Percentiles rank a stretch among this genome's conserved stretches.
These are phyloP conservation scores for Aphis craccivora DNA, from an alignment of 1,140 invertebrate genomes.

Conservation along the genomic window DNA sequence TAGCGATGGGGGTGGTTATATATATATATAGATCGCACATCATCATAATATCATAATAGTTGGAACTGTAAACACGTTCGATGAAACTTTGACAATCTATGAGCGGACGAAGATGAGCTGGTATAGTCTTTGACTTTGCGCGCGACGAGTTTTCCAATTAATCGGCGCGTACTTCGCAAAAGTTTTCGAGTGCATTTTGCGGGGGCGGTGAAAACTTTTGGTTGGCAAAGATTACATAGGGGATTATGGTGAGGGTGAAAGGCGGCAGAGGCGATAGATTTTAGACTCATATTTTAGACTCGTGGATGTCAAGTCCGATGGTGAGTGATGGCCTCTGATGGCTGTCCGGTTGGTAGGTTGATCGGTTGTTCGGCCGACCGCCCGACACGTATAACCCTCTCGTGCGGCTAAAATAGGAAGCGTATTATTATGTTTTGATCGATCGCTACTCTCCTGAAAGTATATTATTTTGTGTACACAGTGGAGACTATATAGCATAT, in stretches of 20 bases:
- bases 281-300: conserved; percentile 17
- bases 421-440: not conserved
- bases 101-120: not conserved
- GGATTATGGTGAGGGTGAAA: not conserved
- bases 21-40: not conserved
- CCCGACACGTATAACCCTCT: not conserved
- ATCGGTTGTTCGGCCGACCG: not conserved
- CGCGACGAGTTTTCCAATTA: conserved; percentile 7
- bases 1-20: not conserved
- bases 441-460: not conserved
- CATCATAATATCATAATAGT: not conserved
- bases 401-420: not conserved
- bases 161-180: not conserved
- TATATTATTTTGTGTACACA: not conserved
- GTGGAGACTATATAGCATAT: not conserved
- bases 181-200: not conserved
- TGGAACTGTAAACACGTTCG: not conserved
- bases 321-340: not conserved
- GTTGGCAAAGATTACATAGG: not conserved
- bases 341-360: not conserved
- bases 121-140: not conserved
- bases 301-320: not conserved
- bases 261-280: not conserved
- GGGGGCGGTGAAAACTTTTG: not conserved
- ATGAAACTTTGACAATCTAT: conserved; percentile 3